phyloP scores from a whole-genome alignment of 2,888 invertebrate genomes.

The Drosophila testacea region DNA sequence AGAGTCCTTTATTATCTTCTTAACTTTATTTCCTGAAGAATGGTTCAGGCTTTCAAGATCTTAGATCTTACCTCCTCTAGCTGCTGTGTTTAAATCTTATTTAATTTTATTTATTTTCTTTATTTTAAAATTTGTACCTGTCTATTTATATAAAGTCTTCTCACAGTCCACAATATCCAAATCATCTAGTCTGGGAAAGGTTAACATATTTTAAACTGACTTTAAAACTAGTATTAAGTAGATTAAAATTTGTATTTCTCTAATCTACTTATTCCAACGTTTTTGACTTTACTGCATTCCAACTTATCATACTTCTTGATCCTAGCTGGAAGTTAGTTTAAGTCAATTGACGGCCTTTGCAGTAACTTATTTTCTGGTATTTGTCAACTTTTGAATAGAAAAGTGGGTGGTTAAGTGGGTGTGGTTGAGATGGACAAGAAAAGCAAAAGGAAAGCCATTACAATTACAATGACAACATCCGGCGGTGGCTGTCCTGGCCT shows the following conservation, averaged over 20 bases:
- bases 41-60: too few species aligned
- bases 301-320: too few species aligned
- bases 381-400: background rate
- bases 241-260: background rate
- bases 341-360: background rate
- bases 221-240: background rate
- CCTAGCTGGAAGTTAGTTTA: background rate
- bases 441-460: conserved; percentile 22
- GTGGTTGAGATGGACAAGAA: conserved; percentile 11
- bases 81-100: too few species aligned
- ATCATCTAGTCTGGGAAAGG: too few species aligned
- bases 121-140: too few species aligned
- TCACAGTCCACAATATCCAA: too few species aligned
- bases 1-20: too few species aligned
- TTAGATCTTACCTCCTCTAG: too few species aligned
- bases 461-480: conserved; percentile 58
- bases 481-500: conserved; percentile 31
- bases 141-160: too few species aligned
- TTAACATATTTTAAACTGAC: background rate
- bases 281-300: too few species aligned
- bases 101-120: too few species aligned
- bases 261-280: background rate
- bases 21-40: too few species aligned
- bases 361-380: conserved; percentile 2
- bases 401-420: conserved; percentile 9